A percentile compares a stretch with the other conserved stretches of the same genome.
phyloP scores from a whole-genome alignment of 2,888 invertebrate genomes.

The Tridacna crocea region DNA sequence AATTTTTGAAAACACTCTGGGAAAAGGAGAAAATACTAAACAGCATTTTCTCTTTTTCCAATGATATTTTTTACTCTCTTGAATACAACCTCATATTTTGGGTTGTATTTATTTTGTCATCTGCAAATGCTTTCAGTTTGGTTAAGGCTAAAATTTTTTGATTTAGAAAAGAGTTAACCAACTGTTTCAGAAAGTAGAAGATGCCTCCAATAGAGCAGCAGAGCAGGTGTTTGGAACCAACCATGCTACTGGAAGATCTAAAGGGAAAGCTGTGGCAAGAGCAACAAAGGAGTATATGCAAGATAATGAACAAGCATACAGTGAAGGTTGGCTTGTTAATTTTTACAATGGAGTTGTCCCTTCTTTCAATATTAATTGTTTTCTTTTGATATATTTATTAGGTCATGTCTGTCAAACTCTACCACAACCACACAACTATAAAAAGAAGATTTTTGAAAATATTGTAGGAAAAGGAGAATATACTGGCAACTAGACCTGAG shows the following conservation, averaged over 20 bases:
- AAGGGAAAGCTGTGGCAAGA: slow-evolving; percentile 65
- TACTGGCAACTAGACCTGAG: too few relatives aligned
- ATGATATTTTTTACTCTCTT: not conserved
- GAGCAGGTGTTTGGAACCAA: slow-evolving; percentile 75
- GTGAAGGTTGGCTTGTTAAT: slow-evolving; percentile 70
- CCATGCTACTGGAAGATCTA: slow-evolving; percentile 60
- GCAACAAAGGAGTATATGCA: slow-evolving; percentile 66
- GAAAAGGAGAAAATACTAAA: not conserved
- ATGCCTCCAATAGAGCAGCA: slow-evolving; percentile 79
- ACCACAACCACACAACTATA: too few relatives aligned
- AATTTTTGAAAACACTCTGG: not conserved
- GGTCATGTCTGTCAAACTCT: too few relatives aligned
- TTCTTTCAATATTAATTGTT: too few relatives aligned
- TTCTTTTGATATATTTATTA: too few relatives aligned
- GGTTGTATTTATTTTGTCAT: too few relatives aligned
- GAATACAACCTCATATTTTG: too few relatives aligned
- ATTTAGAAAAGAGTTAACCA: not conserved
- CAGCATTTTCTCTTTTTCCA: not conserved
- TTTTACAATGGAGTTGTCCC: too few relatives aligned
- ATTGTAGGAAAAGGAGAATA: too few relatives aligned
- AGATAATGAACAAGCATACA: slow-evolving; percentile 75
- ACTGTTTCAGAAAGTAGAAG: slow-evolving; percentile 78
- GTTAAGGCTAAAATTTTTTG: too few relatives aligned
- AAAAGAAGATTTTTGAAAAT: too few relatives aligned
- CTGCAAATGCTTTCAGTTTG: too few relatives aligned